Evolutionary conservation across 2,113 vertebrate species (phyloP).

Genomic region (Hiodon alosoides): DNA sequence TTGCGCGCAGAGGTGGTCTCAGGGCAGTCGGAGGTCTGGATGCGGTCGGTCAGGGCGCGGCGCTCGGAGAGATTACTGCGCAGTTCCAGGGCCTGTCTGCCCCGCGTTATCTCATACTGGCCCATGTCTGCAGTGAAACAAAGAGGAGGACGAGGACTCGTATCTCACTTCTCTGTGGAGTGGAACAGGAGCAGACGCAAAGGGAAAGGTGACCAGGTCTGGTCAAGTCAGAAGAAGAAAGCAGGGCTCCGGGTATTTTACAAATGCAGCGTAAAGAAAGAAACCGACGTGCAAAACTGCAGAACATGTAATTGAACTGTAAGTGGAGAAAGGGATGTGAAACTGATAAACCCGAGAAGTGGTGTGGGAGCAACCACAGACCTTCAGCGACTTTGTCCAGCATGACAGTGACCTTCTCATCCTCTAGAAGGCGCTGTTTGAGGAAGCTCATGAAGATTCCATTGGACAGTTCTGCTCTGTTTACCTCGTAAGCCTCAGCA

Average conservation of each 20-base stretch:
- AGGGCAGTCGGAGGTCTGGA: conserved; percentile 40
- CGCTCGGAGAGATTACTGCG: conserved; percentile 79
- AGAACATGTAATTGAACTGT: too few species aligned
- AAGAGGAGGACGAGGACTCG: not conserved
- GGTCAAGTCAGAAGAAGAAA: too few species aligned
- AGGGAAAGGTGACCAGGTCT: not conserved
- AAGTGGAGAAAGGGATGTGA: not conserved
- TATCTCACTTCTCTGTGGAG: not conserved
- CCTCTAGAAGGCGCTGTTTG: conserved; percentile 69
- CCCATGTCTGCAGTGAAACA: conserved; percentile 69
- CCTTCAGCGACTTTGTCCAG: conserved; percentile 80
- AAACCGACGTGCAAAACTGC: too few species aligned
- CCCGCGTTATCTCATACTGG: conserved; percentile 63
- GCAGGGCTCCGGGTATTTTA: too few species aligned
- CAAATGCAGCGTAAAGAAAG: too few species aligned
- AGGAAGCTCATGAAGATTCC: conserved; percentile 77
- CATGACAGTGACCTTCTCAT: conserved; percentile 78
- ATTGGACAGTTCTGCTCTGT: conserved; percentile 63
- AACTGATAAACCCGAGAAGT: not conserved
- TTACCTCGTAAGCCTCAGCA: conserved; percentile 76
- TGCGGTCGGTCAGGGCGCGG: conserved; percentile 69
- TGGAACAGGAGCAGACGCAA: not conserved
- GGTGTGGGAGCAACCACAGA: conserved; percentile 29
- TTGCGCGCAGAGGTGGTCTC: conserved; percentile 67
- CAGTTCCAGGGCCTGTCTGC: conserved; percentile 77